Base-by-base conservation (phyloP, 2,888 invertebrate genomes). In the Drosophila buzzatii region DNA sequence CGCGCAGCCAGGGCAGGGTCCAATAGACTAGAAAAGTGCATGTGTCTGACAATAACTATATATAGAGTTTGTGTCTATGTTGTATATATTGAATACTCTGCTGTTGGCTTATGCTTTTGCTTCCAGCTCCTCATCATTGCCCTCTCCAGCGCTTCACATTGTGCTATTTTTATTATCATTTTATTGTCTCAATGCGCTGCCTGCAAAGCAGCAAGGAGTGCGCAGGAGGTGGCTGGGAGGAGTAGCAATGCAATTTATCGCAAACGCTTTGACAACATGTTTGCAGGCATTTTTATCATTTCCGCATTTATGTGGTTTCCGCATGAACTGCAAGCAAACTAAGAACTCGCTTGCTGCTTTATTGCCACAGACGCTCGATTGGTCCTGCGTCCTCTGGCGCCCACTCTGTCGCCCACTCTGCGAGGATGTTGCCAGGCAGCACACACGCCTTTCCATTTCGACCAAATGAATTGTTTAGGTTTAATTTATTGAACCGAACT, bases 271-370 rank as follows among this genome's bases (percentile, higher is more conserved):
- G 88, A 81, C 74, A 89, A 84, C 91, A 91, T 90, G 85, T 89
- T 90, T 81, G 70, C 79, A 76, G 84, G 82, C 80, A 87, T 85
- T 90, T 89, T 82, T 87, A 90, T 83, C 84, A 91, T 80, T 89
- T 90, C 89, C 87, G 82, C 87, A 88, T 88, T 87, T 89, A 81
- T 82, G 89, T 90, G 90, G 87, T 80, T 89, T 90, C 90, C 87
- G 85, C 85, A 73, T 74, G 79, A 83, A 74, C 75, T 89, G 86
- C 79, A 77, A 70, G 89, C 79, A 79, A 86, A 81, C 85, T 73
- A 72, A 88, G 90, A 90, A 82, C 77, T 88, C 72, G 85, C 82
- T 73, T 82, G 81, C 88, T 85, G 88, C 79, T 76, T 73, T 89
- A 84, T 84, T 84, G 88, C 89, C 70, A 59, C 68, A 76, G 61